phyloP scores from a whole-genome alignment of 2,113 vertebrate species.

The Indri indri region DNA sequence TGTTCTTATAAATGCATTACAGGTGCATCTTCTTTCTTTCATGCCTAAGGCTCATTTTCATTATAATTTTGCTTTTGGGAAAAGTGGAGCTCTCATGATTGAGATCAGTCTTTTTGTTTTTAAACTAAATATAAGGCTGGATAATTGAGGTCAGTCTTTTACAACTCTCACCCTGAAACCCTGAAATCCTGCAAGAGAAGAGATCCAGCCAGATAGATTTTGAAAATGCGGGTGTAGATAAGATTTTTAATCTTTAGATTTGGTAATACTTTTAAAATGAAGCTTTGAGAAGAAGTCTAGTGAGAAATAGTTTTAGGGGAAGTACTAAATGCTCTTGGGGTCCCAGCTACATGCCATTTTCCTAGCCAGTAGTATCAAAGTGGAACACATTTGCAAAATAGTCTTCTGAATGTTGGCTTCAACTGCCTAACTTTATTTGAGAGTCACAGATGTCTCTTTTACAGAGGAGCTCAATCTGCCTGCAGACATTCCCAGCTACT shows the following conservation, averaged over 20 bases:
- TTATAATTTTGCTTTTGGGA: background rate
- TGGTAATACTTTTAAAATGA: constrained; percentile 7
- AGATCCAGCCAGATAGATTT: background rate
- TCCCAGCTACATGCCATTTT: background rate
- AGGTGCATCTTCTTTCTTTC: background rate
- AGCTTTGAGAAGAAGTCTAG: background rate
- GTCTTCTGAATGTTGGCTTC: background rate
- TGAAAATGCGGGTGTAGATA: background rate
- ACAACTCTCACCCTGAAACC: background rate
- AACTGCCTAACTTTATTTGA: background rate
- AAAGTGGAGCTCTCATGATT: background rate
- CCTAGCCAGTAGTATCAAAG: background rate
- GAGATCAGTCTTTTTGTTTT: background rate
- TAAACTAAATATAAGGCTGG: background rate
- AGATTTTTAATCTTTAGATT: background rate
- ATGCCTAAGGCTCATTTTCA: background rate
- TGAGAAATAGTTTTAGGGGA: background rate
- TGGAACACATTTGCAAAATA: background rate
- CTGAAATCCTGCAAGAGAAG: background rate
- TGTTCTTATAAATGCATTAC: background rate
- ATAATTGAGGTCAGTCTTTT: background rate
- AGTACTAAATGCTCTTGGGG: background rate
- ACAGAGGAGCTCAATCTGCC: constrained; percentile 97
- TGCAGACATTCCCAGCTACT: constrained; percentile 96
- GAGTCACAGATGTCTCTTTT: constrained; percentile 69